Base-by-base conservation (phyloP, 1,140 invertebrate genomes). In the Pogonus chalceus region DNA sequence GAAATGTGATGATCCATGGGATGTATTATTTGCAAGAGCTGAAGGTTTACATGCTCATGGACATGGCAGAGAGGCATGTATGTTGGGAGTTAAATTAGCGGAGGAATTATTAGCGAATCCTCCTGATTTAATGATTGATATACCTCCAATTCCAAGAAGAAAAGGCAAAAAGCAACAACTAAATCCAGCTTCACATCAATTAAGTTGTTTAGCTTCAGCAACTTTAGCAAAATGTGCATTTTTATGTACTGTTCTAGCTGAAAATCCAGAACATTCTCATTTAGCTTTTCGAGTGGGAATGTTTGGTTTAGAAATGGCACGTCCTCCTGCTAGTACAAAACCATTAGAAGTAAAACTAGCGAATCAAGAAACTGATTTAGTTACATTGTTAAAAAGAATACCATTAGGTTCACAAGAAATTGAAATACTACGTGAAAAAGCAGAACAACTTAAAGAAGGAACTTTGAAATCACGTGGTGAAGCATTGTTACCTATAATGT, bases 11-110 rank as follows among this genome's bases (percentile, higher is more conserved):
- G 85, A 88, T 69, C 80, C 82, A 1, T 84, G 87, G 81, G 88
- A 92, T 61, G 85, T 94, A 57, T 72, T 94, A 43, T 92, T 96
- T 76, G 88, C 92, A 0, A 72, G 94, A 56, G 93, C 94, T 1
- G 95, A 98, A 72, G 93, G 93, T 0, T 74, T 98, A 23, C 90
- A 96, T 69, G 94, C 93, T 16, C 95, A 97, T 69, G 95, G 95
- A 0, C 90, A 96, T 68, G 87, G 84, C 0, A 80, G 83, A 54
- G 92, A 96, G 69, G 92, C 94, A 0, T 92, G 92, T 71, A 84
- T 85, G 26, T 76, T 97, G 37, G 92, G 90, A 1, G 84, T 94
- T 2, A 79, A 85, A 58, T 73, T 97, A 12, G 92, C 92, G 1
- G 83, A 92, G 57, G 89, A 97, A 64, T 75, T 98, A 65, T 71